Evolutionary conservation across 2,888 invertebrate genomes (phyloP).

Genomic region (Tinea trinotella): DNA sequence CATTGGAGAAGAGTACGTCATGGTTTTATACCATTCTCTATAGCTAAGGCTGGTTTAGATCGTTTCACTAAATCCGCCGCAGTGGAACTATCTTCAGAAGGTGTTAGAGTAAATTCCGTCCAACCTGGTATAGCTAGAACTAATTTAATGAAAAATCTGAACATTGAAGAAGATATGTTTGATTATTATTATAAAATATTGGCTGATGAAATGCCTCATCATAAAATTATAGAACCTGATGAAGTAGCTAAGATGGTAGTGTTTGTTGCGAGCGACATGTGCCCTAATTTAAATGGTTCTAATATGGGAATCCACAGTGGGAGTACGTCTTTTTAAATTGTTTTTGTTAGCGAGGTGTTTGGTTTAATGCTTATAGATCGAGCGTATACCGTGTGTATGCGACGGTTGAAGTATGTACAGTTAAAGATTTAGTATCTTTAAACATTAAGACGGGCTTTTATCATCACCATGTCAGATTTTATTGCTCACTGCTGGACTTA

Average conservation of each 20-base stretch:
- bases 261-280: constrained; percentile 38
- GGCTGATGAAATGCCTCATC: constrained; percentile 23
- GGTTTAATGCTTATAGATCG: too few relatives aligned
- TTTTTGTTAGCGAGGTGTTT: neutral
- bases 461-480: too few relatives aligned
- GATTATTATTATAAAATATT: constrained; percentile 26
- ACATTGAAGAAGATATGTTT: constrained; percentile 30
- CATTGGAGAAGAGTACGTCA: constrained; percentile 68
- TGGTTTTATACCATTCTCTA: constrained; percentile 26
- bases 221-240: constrained; percentile 34
- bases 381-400: too few relatives aligned
- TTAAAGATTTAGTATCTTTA: too few relatives aligned
- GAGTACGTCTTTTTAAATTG: constrained; percentile 24
- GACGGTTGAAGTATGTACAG: too few relatives aligned
- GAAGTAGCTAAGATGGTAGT: constrained; percentile 41
- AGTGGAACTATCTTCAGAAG: constrained; percentile 32
- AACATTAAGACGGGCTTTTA: too few relatives aligned
- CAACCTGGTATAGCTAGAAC: constrained; percentile 36
- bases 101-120: constrained; percentile 36
- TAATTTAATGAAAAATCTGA: constrained; percentile 31
- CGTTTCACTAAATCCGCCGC: constrained; percentile 37
- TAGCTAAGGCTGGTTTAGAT: constrained; percentile 35
- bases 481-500: too few relatives aligned
- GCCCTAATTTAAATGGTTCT: constrained; percentile 38
- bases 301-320: constrained; percentile 32